Base-by-base conservation (phyloP, 2,797 vertebrate species). In the Crocodylus rhombifer region DNA sequence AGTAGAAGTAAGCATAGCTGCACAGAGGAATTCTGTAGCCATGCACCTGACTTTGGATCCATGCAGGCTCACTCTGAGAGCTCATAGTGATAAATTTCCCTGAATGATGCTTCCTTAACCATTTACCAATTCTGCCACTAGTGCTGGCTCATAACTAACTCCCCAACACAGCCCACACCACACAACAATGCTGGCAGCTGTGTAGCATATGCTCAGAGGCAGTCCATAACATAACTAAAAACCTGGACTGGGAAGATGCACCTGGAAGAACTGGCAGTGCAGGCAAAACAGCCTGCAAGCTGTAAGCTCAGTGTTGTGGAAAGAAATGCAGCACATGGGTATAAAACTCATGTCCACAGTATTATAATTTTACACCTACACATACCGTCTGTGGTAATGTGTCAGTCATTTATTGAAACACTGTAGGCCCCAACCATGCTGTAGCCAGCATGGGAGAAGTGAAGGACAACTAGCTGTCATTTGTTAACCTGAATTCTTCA, bases 91-190 rank as follows among this genome's bases (percentile, higher is more conserved):
- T n/a, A 80, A 23, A 18, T 77, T 21, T 14, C 16, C 25, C 64
- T 30, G 64, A 15, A 67, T 33, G 64, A 67, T 18, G n/a, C 26
- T 89, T 30, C 18, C 42, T 73, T 75, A 30, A 4, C 14, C 10
- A 64, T 58, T 63, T 4, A 5, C 0, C 0, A 78, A 61, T 23
- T 62, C 30, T 65, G 61, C 20, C 28, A 20, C 0, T 28, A 84
- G 73, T 12, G 33, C 61, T 82, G 64, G 4, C 80, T 55, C 26
- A 15, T 65, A n/a, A 28, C 28, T n/a, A 86, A 28, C 86, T 60
- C 4, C 2, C 61, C 1, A 28, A 82, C 30, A 8, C 61, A 7
- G 67, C 77, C n/a, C 56, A 65, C 64, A 14, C 56, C 67, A 61
- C 55, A 18, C 28, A 28, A 7, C 0, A 0, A 6, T 57, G n/a